Evolutionary conservation across 2,113 vertebrate genomes (phyloP).

Genomic region (Eudyptes chrysolophus): DNA sequence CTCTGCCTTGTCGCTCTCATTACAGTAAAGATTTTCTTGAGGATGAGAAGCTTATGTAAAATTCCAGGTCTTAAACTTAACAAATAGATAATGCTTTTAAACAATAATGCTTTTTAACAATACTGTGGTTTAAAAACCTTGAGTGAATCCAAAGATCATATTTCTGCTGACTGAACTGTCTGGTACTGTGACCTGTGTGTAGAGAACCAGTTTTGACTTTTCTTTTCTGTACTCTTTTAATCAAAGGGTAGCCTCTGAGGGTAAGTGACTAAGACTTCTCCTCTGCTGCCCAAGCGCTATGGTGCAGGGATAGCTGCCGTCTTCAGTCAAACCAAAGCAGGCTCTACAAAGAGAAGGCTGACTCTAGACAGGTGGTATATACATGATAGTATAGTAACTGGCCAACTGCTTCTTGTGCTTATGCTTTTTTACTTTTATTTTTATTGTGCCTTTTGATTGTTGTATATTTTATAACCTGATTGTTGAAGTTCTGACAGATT

Average conservation of each 20-base stretch:
- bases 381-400: conserved; percentile 76
- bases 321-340: conserved; percentile 85
- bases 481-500: conserved; percentile 11
- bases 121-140: not conserved
- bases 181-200: conserved; percentile 78
- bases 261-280: conserved; percentile 91
- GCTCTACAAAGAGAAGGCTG: conserved; percentile 84
- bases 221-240: conserved; percentile 90
- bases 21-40: not conserved
- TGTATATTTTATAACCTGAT: conserved; percentile 51
- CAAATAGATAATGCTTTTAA: not conserved
- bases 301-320: conserved; percentile 87
- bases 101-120: not conserved
- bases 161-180: conserved; percentile 83
- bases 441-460: conserved; percentile 58
- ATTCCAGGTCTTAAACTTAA: not conserved
- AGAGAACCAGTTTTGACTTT: conserved; percentile 87
- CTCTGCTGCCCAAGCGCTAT: conserved; percentile 85
- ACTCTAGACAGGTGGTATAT: conserved; percentile 85
- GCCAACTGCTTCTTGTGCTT: conserved; percentile 78
- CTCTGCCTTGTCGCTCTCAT: not conserved
- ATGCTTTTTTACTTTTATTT: conserved; percentile 60
- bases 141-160: conserved; percentile 64
- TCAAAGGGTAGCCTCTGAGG: conserved; percentile 89
- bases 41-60: conserved; percentile 3